Percentiles rank a stretch among this genome's conserved stretches.
Evolutionary conservation across 1,140 invertebrate genomes (phyloP).

Genomic region (Eriosoma lanigerum): DNA sequence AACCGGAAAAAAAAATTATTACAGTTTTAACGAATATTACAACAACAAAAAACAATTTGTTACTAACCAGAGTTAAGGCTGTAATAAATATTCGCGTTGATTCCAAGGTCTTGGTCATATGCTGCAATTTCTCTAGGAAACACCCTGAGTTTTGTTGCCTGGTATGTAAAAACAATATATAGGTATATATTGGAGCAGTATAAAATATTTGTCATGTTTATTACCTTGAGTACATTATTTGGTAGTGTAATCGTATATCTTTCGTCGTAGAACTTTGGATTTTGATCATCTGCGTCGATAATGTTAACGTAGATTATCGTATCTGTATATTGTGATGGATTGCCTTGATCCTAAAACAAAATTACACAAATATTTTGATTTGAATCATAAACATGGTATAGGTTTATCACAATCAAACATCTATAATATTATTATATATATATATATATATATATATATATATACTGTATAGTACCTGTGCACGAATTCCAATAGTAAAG

Average conservation of each 20-base stretch:
- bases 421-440: background rate
- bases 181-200: too few species aligned
- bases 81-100: slow-evolving; percentile 75
- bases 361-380: background rate
- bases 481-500: slow-evolving; percentile 78
- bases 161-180: slow-evolving; percentile 32
- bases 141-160: slow-evolving; percentile 65
- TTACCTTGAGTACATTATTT: slow-evolving; percentile 64
- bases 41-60: background rate
- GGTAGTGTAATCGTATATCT: slow-evolving; percentile 74
- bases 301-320: slow-evolving; percentile 77
- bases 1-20: slow-evolving; percentile 12
- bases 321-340: slow-evolving; percentile 73
- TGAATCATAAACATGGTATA: background rate
- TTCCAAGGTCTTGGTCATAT: slow-evolving; percentile 78
- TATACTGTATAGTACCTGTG: slow-evolving; percentile 63
- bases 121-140: slow-evolving; percentile 67
- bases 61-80: slow-evolving; percentile 62
- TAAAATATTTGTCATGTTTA: slow-evolving; percentile 4
- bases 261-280: slow-evolving; percentile 76
- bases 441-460: background rate
- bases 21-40: background rate
- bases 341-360: slow-evolving; percentile 71
- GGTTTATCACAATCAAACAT: background rate
- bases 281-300: slow-evolving; percentile 90